Base-by-base conservation (phyloP, 2,888 invertebrate species). In the Stenchaetothrips biformis region DNA sequence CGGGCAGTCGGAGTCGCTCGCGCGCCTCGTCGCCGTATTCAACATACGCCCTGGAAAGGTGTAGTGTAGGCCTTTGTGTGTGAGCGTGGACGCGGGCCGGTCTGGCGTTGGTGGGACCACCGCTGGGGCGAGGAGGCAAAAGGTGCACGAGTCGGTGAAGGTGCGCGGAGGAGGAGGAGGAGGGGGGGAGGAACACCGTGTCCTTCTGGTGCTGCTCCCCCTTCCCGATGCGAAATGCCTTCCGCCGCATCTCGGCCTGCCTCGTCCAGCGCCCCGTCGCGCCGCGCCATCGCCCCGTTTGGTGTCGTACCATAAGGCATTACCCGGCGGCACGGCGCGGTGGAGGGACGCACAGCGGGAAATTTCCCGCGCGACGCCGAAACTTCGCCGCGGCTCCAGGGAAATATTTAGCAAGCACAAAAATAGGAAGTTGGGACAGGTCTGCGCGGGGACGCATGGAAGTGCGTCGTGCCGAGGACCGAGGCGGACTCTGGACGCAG, bases 151-250 rank as follows among this genome's bases (percentile, higher is more conserved):
- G 59, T 18, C 59, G 37, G 37, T 37, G 53, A 18, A 13, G 53
- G 9, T 21, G 67, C 67, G 21, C 4, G 67, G 62, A 53, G 53
- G 13, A 53, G 59, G 18, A n/a, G n/a, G n/a, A n/a, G n/a, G 59
- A 59, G 59, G 16, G 59, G 16, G 59, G 16, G 59, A 59, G 59
- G 4, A 18, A 59, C 13, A 59, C 18, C 59, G 13, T 53, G 11
- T 67, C 67, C 11, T 37, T 1, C 37, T 37, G 37, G 37, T 37
- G 37, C n/a, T n/a, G n/a, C 67, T 25, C 25, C 67, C 25, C 11
- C 67, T 74, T 74, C 25, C 67, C 67, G 67, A 74, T 74, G 67
- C 67, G 67, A 74, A 74, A 74, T 74, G 67, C 67, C 67, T 74
- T 74, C 67, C 67, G 67, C 67, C 25, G 67, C 67, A 21, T 74